phyloP scores from a whole-genome alignment of 2,797 vertebrate genomes.

The Myotis planiceps region DNA sequence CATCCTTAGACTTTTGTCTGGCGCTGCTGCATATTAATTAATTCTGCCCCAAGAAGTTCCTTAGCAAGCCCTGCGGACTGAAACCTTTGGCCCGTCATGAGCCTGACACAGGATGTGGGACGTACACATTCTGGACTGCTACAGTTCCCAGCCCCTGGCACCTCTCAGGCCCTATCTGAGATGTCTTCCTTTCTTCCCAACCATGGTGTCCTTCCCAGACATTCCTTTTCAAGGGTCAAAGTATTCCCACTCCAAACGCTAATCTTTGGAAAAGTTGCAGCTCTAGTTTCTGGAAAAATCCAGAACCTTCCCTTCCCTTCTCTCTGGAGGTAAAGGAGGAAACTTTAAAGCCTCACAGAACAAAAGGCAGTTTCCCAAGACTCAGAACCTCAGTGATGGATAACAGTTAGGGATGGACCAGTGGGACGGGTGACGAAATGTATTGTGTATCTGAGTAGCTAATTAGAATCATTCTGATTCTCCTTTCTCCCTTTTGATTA shows the following conservation, averaged over 20 bases:
- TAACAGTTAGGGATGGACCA: not conserved
- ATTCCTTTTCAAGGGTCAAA: not conserved
- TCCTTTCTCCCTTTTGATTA: slow-evolving; percentile 74
- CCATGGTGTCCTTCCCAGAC: not conserved
- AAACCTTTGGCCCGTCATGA: not conserved
- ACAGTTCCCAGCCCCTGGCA: not conserved
- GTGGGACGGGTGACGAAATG: not conserved
- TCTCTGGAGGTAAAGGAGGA: not conserved
- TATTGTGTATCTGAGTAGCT: not conserved
- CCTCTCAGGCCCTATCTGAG: not conserved
- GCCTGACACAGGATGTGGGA: not conserved
- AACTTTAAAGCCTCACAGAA: not conserved
- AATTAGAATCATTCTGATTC: slow-evolving; percentile 51
- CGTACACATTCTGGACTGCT: not conserved
- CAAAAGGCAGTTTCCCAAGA: not conserved
- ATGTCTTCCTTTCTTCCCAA: not conserved
- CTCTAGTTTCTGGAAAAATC: slow-evolving; percentile 28
- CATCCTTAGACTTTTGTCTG: not conserved
- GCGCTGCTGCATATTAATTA: not conserved
- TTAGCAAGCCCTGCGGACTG: not conserved
- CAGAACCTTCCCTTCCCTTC: not conserved
- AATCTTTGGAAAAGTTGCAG: not conserved
- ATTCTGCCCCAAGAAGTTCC: slow-evolving; percentile 17
- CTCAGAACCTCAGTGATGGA: not conserved
- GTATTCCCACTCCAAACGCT: not conserved